phyloP scores from a whole-genome alignment of 2,113 vertebrate genomes.

The Microcebus lehilahytsara region DNA sequence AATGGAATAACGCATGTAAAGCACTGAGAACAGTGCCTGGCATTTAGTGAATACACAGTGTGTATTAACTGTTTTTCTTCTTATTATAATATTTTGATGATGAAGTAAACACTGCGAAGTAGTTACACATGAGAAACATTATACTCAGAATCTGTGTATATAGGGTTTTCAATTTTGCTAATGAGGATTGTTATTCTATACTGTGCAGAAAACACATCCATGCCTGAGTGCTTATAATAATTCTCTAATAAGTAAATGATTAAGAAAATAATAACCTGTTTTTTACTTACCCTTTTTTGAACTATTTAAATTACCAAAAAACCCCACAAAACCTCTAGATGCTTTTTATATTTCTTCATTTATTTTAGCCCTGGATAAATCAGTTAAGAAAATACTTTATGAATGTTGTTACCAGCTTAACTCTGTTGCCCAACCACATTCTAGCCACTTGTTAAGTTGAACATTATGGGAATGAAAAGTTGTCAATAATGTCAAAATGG shows the following conservation, averaged over 20 bases:
- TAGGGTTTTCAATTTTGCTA: neutral
- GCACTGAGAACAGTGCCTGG: neutral
- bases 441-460: neutral
- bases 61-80: neutral
- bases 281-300: neutral
- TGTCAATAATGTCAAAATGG: neutral
- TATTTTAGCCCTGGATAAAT: conserved; percentile 28
- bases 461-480: neutral
- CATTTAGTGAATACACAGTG: neutral
- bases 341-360: neutral
- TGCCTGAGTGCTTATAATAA: neutral
- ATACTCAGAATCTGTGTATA: neutral
- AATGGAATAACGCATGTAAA: neutral
- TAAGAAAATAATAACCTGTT: neutral
- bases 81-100: neutral
- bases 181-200: neutral
- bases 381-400: neutral
- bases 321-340: neutral
- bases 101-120: neutral
- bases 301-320: neutral
- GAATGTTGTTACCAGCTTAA: neutral
- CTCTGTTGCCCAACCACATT: neutral
- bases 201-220: neutral
- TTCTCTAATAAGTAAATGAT: neutral
- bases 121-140: neutral